Base-by-base conservation (phyloP, 2,888 invertebrate genomes). In the Euplexia lucipara region DNA sequence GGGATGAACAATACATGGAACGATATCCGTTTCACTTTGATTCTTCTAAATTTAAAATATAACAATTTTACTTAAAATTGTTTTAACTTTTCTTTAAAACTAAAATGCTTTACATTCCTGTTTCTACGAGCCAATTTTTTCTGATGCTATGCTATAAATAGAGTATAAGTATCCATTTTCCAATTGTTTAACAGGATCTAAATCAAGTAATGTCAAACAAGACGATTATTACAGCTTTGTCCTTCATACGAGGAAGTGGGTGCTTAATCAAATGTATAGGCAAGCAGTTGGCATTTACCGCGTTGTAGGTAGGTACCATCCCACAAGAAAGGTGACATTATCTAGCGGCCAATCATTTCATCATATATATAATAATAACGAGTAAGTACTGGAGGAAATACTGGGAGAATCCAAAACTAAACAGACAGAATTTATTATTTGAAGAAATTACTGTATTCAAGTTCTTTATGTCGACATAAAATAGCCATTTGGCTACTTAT, bases 291-390 rank as follows among this genome's bases (percentile, higher is more conserved):
- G 49, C 63, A 74, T 72, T 74, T 69, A 74, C 32, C 16, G 12
- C n/a, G 12, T 42, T 37, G 37, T 51, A 39, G 39, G 47, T 53
- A 60, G 44, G 45, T 61, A 30, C 48, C 59, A 66, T 72, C 53
- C 73, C 52, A 67, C 51, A 61, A 73, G 71, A 71, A 73, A 68
- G 54, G 56, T 56, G 62, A 61, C 56, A 68, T 74, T 74, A 61
- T 57, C 47, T 48, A 52, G n/a, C 34, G 14, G 22, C 42, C 44
- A 60, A 67, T 47, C 8, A 39, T 67, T 73, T 60, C 61, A 56
- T 44, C 51, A 61, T 44, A 44, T n/a, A n/a, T n/a, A 37, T 54
- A 49, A n/a, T 41, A 52, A 58, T 53, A 66, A 41, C 26, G 30
- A 71, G 1, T 49, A 30, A 26, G 48, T 41, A 2, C n/a, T 10